Evolutionary conservation across 30 jellyfish, hydroid and myxozoan genomes (phyloP).

Genomic region (Pelagia noctiluca): DNA sequence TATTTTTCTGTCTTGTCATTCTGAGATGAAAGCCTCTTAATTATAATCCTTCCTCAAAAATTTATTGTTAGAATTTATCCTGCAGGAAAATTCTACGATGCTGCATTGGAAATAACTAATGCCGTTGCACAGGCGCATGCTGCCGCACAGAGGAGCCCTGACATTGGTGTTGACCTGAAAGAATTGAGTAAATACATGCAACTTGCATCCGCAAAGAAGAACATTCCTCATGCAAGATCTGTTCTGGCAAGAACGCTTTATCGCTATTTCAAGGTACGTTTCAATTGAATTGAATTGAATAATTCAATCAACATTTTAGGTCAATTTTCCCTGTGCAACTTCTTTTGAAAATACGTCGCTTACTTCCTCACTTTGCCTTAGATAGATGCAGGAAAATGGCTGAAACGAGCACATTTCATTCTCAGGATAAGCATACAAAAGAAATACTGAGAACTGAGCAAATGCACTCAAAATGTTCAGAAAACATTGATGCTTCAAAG

Average conservation of each 20-base stretch:
- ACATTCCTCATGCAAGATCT: slow-evolving; percentile 58
- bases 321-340: too few species aligned
- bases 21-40: too few species aligned
- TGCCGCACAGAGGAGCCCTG: slow-evolving; percentile 81
- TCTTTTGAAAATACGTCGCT: background rate
- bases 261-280: slow-evolving; percentile 51
- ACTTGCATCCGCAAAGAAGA: slow-evolving; percentile 29
- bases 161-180: slow-evolving; percentile 50
- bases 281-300: background rate
- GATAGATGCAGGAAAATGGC: background rate
- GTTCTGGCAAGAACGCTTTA: slow-evolving; percentile 64
- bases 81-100: slow-evolving; percentile 67
- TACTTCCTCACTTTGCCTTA: background rate
- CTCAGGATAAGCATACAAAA: background rate
- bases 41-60: too few species aligned
- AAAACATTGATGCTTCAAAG: background rate
- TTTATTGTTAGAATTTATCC: background rate
- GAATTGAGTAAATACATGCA: slow-evolving; percentile 52
- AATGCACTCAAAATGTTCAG: slow-evolving; percentile 1
- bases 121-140: slow-evolving; percentile 74
- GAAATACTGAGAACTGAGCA: background rate
- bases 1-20: too few species aligned
- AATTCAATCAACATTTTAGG: too few species aligned
- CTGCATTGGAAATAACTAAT: slow-evolving; percentile 64
- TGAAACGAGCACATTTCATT: background rate